A percentile compares a stretch with the other conserved stretches of the same genome.
phyloP scores from a whole-genome alignment of 2,113 vertebrate species.

The Rhipidura dahli region DNA sequence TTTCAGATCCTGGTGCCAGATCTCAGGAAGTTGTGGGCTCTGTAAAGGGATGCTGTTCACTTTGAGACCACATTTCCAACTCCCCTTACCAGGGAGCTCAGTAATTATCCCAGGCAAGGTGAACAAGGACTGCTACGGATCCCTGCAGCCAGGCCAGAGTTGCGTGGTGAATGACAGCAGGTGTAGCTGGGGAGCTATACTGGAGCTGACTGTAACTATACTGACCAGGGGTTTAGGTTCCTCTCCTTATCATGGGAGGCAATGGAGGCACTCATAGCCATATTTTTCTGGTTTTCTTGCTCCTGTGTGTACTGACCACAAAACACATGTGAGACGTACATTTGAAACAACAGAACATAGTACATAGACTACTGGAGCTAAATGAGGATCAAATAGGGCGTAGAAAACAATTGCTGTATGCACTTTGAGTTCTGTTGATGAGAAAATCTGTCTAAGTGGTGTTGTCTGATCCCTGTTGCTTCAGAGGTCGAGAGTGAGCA shows the following conservation, averaged over 20 bases:
- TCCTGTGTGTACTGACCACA: not conserved
- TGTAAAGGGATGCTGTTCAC: not conserved
- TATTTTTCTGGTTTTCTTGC: not conserved
- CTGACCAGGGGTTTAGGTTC: not conserved
- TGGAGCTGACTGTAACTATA: not conserved
- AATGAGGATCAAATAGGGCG: rapidly evolving
- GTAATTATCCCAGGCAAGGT: not conserved
- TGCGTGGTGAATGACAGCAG: not conserved
- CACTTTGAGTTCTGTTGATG: not conserved
- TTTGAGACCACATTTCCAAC: not conserved
- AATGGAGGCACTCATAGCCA: not conserved
- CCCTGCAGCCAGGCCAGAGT: not conserved
- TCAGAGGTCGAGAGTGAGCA: not conserved
- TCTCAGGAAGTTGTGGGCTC: not conserved
- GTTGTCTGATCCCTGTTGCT: not conserved
- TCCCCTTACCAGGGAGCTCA: not conserved
- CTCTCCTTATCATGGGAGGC: not conserved
- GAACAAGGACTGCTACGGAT: not conserved
- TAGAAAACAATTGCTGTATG: not conserved
- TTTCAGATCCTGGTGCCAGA: not conserved
- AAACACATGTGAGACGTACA: not conserved
- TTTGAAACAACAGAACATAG: not conserved
- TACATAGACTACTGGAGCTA: not conserved
- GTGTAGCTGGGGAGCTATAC: not conserved
- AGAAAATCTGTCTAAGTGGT: not conserved